These are phyloP conservation scores for Microcaecilia unicolor DNA, from an alignment of 2,797 vertebrate species.

Conservation along the genomic window DNA sequence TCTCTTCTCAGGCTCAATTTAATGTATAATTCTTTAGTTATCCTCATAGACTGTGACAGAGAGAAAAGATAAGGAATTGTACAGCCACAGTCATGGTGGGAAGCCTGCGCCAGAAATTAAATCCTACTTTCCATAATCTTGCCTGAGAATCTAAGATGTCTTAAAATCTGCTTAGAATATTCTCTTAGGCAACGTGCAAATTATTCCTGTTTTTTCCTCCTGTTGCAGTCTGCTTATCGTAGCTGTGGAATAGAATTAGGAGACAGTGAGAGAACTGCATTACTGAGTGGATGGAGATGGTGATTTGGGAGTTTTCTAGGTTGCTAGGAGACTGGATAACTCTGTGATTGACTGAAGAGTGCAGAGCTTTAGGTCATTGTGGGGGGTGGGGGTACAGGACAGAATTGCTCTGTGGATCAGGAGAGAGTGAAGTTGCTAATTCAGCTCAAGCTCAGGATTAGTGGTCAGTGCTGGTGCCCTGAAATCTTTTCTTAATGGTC, in stretches of 20 bases:
- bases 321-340: too few relatives aligned
- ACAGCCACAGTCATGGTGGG: constrained; percentile 31
- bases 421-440: too few relatives aligned
- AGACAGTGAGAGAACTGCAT: too few relatives aligned
- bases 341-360: too few relatives aligned
- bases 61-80: constrained; percentile 73
- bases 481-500: too few relatives aligned
- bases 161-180: constrained; percentile 57
- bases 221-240: too few relatives aligned
- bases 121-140: constrained; percentile 61
- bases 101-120: constrained; percentile 37
- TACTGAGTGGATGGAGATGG: background rate
- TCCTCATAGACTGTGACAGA: constrained; percentile 85
- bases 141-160: constrained; percentile 44
- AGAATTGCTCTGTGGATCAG: too few relatives aligned
- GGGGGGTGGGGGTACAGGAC: too few relatives aligned
- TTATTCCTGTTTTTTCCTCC: background rate
- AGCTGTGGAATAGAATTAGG: too few relatives aligned
- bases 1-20: constrained; percentile 22
- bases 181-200: constrained; percentile 47
- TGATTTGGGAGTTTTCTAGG: background rate
- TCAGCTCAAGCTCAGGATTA: too few relatives aligned
- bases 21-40: constrained; percentile 85
- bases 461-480: too few relatives aligned
- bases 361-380: too few relatives aligned